Percentiles rank a stretch among this genome's conserved stretches.
Evolutionary conservation across 2,113 vertebrate genomes (phyloP).

Genomic region (Sciurus niger): DNA sequence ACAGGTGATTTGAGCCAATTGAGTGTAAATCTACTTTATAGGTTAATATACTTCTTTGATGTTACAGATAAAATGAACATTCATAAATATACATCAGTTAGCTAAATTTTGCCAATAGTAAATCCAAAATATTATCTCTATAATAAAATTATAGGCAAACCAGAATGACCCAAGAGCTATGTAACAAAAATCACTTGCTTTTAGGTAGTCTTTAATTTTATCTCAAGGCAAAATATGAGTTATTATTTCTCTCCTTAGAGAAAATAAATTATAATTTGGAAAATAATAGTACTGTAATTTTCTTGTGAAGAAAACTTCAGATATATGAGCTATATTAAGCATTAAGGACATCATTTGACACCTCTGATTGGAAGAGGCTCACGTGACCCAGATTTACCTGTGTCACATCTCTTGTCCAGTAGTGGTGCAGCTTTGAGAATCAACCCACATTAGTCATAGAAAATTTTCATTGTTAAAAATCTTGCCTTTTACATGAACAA

Average conservation of each 20-base stretch:
- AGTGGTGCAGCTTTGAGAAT: neutral
- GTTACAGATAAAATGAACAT: neutral
- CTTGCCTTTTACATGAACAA: neutral
- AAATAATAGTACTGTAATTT: neutral
- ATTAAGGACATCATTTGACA: neutral
- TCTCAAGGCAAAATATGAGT: neutral
- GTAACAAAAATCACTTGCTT: neutral
- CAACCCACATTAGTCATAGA: neutral
- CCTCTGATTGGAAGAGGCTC: neutral
- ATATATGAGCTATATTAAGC: neutral
- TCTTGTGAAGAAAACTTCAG: neutral
- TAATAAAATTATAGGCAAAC: neutral
- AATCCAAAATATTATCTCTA: neutral
- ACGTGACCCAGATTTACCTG: neutral
- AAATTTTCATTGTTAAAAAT: neutral
- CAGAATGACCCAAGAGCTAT: neutral
- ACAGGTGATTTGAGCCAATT: neutral
- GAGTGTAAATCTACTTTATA: neutral
- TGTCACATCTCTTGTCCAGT: neutral
- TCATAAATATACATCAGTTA: neutral
- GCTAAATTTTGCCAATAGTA: neutral
- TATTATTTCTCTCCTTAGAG: neutral
- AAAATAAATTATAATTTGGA: conserved; percentile 54
- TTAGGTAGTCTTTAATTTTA: conserved; percentile 43
- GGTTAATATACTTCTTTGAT: neutral